Evolutionary conservation across 2,888 invertebrate genomes (phyloP), one percentile per base, ranked within the genome.

Genomic region (Drosophila affinis): DNA sequence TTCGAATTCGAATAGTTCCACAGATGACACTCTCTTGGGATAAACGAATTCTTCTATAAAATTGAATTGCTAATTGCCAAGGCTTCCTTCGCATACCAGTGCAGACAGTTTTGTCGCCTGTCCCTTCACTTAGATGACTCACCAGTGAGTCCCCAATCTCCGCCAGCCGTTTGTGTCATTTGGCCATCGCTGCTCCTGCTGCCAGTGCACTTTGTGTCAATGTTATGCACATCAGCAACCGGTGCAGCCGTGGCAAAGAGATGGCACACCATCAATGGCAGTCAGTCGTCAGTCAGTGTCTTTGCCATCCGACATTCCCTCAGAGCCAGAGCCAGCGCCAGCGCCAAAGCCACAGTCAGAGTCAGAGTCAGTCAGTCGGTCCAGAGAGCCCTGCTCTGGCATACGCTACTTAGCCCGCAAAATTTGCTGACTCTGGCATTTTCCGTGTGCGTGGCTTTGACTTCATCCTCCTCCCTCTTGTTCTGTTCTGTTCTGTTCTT

Each of bases 201-300:
- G 39, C 39, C 6, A 14, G 14, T 39, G 86, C 88, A 84, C 87
- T 86, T 79, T 80, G 80, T 76, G 80, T 88, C 86, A 84, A 88
- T 84, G 87, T 79, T 86, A 80, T 86, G 87, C 88, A 79, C 88
- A 86, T 84, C 88, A 77, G 77, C 88, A 77, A 75, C 70, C 49
- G 55, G 45, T 32, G 32, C 32, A 34, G 34, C 68, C 47, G 21
- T 39, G 14, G 39, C 39, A 39, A 53, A 21, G 53, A 32, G 34
- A 53, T 34, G 18, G 39, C 54, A 65, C 76, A 63, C 51, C 60
- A 64, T 70, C 78, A 81, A 71, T 83, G 74, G 72, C 86, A 82
- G 77, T 72, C 78, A 18, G 34, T 17, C 29, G 57, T 29, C 46
- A 34, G 32, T n/a, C 71, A 77, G 71, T 58, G 63, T 57, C 72